These are phyloP conservation scores for Chloroceryle amazona DNA, from an alignment of 2,797 vertebrate species.

Conservation along the genomic window DNA sequence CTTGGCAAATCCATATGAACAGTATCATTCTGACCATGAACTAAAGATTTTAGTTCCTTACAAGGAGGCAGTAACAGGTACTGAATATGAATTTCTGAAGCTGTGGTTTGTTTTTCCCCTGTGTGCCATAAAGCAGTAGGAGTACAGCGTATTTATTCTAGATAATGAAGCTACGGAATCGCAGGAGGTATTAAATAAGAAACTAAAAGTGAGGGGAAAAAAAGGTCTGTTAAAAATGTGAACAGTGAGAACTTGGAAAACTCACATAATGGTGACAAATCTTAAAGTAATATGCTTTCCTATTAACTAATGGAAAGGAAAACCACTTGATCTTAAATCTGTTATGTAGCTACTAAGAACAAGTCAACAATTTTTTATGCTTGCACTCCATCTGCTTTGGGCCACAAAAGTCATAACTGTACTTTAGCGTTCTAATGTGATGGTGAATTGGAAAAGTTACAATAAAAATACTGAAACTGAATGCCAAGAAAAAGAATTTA, in stretches of 20 bases:
- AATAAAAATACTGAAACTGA: neutral
- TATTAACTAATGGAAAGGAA: slow-evolving; percentile 26
- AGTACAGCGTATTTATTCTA: slow-evolving; percentile 30
- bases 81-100: slow-evolving; percentile 19
- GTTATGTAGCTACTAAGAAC: neutral
- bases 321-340: neutral
- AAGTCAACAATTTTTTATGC: neutral
- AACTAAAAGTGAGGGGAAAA: neutral
- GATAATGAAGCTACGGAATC: slow-evolving; percentile 33
- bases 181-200: slow-evolving; percentile 25
- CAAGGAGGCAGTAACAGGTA: neutral
- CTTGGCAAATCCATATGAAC: neutral
- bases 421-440: neutral
- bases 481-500: neutral
- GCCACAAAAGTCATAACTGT: neutral
- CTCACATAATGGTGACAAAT: neutral
- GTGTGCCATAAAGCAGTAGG: slow-evolving; percentile 9
- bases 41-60: neutral
- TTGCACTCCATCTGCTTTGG: neutral
- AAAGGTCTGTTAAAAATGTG: neutral
- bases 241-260: neutral
- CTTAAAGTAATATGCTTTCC: neutral
- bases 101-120: slow-evolving; percentile 8
- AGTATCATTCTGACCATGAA: neutral
- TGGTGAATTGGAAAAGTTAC: neutral